Evolutionary conservation across 1,140 invertebrate genomes (phyloP), one percentile per base, ranked within the genome.

Genomic region (Lysiphlebus fabarum): DNA sequence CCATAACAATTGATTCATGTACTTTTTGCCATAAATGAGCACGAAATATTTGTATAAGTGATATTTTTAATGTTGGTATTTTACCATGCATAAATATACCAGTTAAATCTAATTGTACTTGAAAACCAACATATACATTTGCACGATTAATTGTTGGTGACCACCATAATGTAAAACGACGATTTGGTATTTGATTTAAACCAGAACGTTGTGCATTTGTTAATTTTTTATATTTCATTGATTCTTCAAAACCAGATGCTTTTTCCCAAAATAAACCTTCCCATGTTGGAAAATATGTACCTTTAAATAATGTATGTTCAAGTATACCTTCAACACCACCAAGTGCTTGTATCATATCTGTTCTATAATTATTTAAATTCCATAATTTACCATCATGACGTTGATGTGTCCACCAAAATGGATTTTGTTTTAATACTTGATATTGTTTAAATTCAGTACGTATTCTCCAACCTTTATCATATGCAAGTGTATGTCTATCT

Each of bases 231-330:
- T 99, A 99, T 76, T 99, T 99, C 97, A 99, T 99, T 0, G 96
- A 99, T 76, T 99, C 98, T 83, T 99, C 98, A 77, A 99, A 99
- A 54, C 97, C 98, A 63, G 95, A 98, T 1, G 98, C 97, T 78
- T 99, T 98, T 77, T 99, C 98, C 90, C 98, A 99, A 83, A 99
- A 99, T n/a, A 99, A 85, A 91, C 98, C 98, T 81, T 99, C 97
- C 98, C 97, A 99, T 0, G 98, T 99, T 1, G 97, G 97, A 84
- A 99, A 99, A 80, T 99, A 99, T 0, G 98, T 99, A 43, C 98
- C 97, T 77, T 99, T 98, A 82, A 99, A 99, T 0, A 99, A 81
- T 0, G 98, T 99, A 70, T 99, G 98, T 74, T 99, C 97, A 12
- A 99, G 80, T 69, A 99, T 99, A 54, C 98, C 98, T 80, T 99